Evolutionary conservation across 2,888 invertebrate genomes (phyloP).

Genomic region (Torymus texanus): DNA sequence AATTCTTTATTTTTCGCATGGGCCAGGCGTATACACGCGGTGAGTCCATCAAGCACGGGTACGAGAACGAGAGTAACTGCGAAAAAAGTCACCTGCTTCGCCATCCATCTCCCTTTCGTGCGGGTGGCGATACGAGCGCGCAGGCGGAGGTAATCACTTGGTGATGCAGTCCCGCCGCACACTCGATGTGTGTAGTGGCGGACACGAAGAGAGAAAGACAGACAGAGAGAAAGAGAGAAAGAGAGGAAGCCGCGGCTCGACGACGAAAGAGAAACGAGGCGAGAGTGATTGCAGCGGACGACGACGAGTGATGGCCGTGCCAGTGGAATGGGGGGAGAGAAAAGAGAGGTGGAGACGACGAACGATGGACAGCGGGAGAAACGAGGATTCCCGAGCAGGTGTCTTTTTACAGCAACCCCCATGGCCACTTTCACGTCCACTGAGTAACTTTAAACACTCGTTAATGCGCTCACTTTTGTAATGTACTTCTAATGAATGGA

Average conservation of each 20-base stretch:
- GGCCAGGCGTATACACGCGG: no score
- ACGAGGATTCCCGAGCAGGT: conserved; percentile 24
- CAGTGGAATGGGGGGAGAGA: conserved; percentile 27
- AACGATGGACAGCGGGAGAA: conserved; percentile 55
- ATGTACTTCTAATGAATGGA: no score
- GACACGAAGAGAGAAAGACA: conserved; percentile 40
- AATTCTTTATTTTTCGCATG: conserved; percentile 23
- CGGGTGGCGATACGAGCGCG: conserved; percentile 7
- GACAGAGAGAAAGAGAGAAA: conserved; percentile 49
- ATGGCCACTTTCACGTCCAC: neutral
- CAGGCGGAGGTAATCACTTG: conserved; percentile 70
- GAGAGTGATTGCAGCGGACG: conserved; percentile 39
- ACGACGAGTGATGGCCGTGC: conserved; percentile 51
- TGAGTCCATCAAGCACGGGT: conserved; percentile 40
- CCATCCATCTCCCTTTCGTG: conserved; percentile 20
- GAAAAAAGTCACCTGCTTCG: conserved; percentile 13
- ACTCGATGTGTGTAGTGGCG: conserved; percentile 59
- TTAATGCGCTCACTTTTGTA: neutral
- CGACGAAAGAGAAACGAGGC: conserved; percentile 43
- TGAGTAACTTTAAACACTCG: conserved; percentile 33
- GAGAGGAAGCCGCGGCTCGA: conserved; percentile 33
- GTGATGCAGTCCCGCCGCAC: conserved; percentile 68
- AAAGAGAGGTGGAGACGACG: conserved; percentile 43
- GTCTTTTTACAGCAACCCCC: neutral
- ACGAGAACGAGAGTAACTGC: conserved; percentile 14